A percentile compares a stretch with the other conserved stretches of the same genome.
phyloP scores from a whole-genome alignment of 2,797 vertebrate genomes.

The Channa striata region DNA sequence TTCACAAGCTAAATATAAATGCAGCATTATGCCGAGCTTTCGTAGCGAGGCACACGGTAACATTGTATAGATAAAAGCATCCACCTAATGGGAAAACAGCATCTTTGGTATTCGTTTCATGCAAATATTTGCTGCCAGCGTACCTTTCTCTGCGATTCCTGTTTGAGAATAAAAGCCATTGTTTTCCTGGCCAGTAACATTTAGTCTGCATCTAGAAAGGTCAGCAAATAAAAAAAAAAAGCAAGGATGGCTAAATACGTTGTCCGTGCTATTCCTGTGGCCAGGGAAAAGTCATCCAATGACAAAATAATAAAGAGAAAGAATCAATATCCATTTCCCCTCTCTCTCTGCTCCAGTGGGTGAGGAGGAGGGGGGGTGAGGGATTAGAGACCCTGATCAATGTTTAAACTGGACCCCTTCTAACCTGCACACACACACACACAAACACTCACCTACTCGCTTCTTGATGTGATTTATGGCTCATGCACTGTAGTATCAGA shows the following conservation, averaged over 20 bases:
- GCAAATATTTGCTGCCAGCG: constrained; percentile 20
- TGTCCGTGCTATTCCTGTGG: constrained; percentile 61
- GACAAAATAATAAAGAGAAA: constrained; percentile 82
- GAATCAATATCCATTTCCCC: constrained; percentile 82
- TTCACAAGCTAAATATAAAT: constrained; percentile 2
- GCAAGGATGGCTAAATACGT: constrained; percentile 52
- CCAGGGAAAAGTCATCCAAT: constrained; percentile 76
- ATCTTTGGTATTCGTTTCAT: constrained; percentile 27
- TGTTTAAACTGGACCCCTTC: constrained; percentile 67
- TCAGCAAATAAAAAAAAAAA: constrained; percentile 34
- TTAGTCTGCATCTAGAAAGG: constrained; percentile 28
- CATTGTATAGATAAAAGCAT: constrained; percentile 36
- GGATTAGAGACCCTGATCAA: constrained; percentile 75
- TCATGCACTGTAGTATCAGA: not conserved
- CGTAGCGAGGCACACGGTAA: not conserved
- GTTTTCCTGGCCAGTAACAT: constrained; percentile 28
- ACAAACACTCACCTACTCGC: not conserved
- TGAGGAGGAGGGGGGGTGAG: constrained; percentile 45
- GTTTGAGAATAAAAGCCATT: constrained; percentile 18
- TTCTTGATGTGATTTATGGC: constrained; percentile 42
- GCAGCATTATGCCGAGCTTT: not conserved
- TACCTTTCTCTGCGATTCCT: constrained; percentile 8
- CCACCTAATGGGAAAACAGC: constrained; percentile 18
- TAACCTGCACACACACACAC: constrained; percentile 38
- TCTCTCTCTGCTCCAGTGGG: constrained; percentile 67